phyloP scores from a whole-genome alignment of 2,113 vertebrate genomes.

The Centrocercus urophasianus region DNA sequence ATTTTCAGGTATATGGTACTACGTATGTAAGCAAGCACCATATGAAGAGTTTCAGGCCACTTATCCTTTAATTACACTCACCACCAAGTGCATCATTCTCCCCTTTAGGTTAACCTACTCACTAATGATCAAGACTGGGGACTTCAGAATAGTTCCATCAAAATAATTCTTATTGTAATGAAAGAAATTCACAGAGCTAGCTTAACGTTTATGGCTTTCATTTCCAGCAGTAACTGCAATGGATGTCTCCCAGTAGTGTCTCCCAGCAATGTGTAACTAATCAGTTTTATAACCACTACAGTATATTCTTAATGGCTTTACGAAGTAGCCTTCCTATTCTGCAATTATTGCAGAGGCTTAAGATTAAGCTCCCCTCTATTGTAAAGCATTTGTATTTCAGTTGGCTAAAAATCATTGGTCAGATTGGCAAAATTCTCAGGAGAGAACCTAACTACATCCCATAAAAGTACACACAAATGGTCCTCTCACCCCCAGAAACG shows the following conservation, averaged over 20 bases:
- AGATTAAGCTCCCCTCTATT: not conserved
- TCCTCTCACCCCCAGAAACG: rapidly evolving
- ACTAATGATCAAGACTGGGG: not conserved
- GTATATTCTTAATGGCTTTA: not conserved
- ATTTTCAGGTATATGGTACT: not conserved
- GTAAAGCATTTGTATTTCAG: not conserved
- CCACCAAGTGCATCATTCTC: not conserved
- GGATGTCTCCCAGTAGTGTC: not conserved
- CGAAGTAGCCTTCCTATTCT: not conserved
- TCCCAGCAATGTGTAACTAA: not conserved
- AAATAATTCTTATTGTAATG: not conserved
- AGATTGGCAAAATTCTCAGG: not conserved
- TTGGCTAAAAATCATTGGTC: not conserved
- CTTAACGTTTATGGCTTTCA: not conserved
- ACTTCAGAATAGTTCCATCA: not conserved
- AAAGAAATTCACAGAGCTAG: not conserved
- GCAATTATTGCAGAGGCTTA: not conserved
- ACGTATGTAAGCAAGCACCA: not conserved
- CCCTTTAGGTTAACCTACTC: not conserved
- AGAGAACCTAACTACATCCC: not conserved
- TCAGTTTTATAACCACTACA: constrained; percentile 8
- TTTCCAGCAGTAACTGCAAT: not conserved
- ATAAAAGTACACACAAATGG: not conserved
- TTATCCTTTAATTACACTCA: not conserved
- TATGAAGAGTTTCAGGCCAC: not conserved